Evolutionary conservation across 2,113 vertebrate species (phyloP).

Genomic region (Furnarius figulus): DNA sequence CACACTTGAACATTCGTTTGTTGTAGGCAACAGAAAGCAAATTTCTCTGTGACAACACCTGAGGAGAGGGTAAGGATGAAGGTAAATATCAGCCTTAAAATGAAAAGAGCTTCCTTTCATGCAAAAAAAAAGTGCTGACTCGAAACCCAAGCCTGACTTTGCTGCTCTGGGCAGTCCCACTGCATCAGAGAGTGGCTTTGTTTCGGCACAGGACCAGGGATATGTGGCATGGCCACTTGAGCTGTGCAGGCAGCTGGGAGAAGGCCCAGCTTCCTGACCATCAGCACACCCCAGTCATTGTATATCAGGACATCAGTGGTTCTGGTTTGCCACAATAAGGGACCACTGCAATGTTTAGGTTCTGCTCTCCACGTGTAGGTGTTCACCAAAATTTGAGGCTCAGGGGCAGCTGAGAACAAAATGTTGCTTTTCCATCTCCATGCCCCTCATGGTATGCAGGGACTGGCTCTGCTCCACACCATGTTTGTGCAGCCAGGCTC

Average conservation of each 20-base stretch:
- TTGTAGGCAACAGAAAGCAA: neutral
- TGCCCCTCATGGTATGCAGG: neutral
- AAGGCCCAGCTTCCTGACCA: neutral
- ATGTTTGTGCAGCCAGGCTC: neutral
- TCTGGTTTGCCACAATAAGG: neutral
- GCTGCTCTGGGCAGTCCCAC: accelerated
- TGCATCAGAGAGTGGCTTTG: neutral
- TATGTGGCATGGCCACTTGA: neutral
- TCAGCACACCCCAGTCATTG: neutral
- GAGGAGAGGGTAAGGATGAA: neutral
- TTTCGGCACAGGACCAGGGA: neutral
- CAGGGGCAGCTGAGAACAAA: neutral
- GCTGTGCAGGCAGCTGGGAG: neutral
- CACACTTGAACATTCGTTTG: neutral
- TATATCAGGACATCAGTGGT: neutral
- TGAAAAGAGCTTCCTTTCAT: neutral
- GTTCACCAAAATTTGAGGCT: neutral
- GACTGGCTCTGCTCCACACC: accelerated
- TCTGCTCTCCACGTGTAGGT: neutral
- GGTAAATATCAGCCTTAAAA: neutral
- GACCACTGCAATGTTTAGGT: neutral
- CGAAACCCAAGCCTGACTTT: neutral
- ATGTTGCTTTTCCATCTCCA: accelerated
- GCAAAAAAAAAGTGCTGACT: neutral
- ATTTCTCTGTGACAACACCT: neutral